Conservation (phyloP, 2,888 invertebrate species). For the Phania funesta region DNA sequence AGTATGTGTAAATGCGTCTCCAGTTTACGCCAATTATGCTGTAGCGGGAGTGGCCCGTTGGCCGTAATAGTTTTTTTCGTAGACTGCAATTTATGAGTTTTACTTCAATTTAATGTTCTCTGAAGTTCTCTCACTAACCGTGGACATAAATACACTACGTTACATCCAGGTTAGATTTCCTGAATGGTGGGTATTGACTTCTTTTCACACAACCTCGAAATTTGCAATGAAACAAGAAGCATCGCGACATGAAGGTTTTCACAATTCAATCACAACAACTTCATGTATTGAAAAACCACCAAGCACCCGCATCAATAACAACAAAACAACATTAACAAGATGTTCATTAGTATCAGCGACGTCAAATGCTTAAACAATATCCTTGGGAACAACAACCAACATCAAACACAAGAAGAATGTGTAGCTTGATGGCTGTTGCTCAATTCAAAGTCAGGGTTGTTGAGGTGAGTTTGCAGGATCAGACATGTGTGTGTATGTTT, state of each 20-base stretch:
- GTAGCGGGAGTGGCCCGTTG: too few species aligned
- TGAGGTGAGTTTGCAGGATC: background rate
- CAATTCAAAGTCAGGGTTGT: background rate
- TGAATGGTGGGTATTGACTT: too few species aligned
- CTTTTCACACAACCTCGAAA: background rate
- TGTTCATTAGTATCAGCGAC: constrained; percentile 8
- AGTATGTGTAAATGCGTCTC: too few species aligned
- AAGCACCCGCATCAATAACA: constrained; percentile 19
- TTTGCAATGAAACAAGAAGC: background rate
- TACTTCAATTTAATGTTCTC: too few species aligned
- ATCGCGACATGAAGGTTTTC: background rate
- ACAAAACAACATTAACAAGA: background rate
- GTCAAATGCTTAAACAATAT: constrained; percentile 24
- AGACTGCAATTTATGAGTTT: too few species aligned
- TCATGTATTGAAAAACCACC: background rate
- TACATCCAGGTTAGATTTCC: too few species aligned
- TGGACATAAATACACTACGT: too few species aligned
- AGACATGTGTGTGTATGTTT: background rate
- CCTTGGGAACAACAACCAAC: constrained; percentile 13
- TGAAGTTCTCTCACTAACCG: too few species aligned
- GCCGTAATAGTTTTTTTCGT: too few species aligned
- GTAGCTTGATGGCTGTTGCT: background rate
- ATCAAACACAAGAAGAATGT: background rate
- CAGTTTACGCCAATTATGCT: too few species aligned
- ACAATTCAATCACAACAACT: background rate